Base-by-base conservation (phyloP, 2,888 invertebrate species). In the Netelia inedita region DNA sequence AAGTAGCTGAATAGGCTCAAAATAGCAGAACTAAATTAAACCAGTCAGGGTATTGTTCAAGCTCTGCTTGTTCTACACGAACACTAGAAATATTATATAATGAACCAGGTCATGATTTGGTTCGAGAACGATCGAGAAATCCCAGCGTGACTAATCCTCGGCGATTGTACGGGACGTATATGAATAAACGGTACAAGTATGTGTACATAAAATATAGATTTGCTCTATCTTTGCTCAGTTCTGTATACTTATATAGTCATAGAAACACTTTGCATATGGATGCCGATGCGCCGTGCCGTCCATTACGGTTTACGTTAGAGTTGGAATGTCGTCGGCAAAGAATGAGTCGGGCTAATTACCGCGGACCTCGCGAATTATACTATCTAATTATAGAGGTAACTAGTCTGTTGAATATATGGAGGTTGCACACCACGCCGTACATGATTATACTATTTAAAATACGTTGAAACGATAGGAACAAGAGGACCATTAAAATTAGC, bases 391-490 rank as follows among this genome's bases (percentile, higher is more conserved):
- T 73, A 73, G 68, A 71, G 74, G 73, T 86, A 88, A 83, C 74
- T 80, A 61, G 41, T 59, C 10, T 46, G 71, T 71, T 43, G 71
- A 63, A 66, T 71, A 72, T 61, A 61, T 66, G 28, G 41, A 50
- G 57, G 50, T 16, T 59, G 43, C 50, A 59, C 63, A 72, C 41
- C 14, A 14, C 55, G 46, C 46, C 55, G 72, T 89, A 90, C 89
- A 88, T 91, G 91, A 93, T 92, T 92, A 91, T 91, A 92, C 92
- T 92, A 92, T 92, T 92, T 91, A 90, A 89, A 91, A 91, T 87
- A 89, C 63, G 75, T 21, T 75, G 68, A 80, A 72, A 61, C 66
- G 72, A 46, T 16, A 11, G 16, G 61, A 28, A 3, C 14, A 76
- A 59, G 43, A 43, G 43, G 55, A 35, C 5, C 35, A 35, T 6